Base-by-base conservation (phyloP, 2,888 invertebrate genomes). In the Zaprionus lineosus region DNA sequence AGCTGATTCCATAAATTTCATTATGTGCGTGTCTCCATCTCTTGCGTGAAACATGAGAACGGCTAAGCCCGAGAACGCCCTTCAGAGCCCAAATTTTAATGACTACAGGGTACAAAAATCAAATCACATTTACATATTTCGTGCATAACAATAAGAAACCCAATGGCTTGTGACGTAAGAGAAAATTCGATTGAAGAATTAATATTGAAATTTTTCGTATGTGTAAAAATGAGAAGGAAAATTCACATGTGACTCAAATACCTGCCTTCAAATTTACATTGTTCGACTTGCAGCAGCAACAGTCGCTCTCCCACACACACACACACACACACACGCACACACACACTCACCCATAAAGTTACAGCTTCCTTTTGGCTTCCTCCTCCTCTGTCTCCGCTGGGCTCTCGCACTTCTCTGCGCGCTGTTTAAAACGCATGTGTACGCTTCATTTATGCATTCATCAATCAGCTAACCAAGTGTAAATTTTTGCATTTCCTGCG, bases 401-500 rank as follows among this genome's bases (percentile, higher is more conserved):
- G n/a, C 28, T 33, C 26, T 14, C 26, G 1, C 37, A 5, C 8
- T 5, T 7, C 2, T 33, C 8, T 34, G 19, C n/a, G n/a, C n/a
- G n/a, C n/a, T n/a, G n/a, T n/a, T 44, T 50, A 61, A 61, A 79
- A 79, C 81, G 83, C 79, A 84, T 84, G 85, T 79, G 78, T 84
- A 74, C 82, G 82, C 86, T 86, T 86, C 86, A 85, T 84, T 84
- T 82, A 87, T 87, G 77, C 87, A 87, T 86, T 86, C 86, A 87
- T 87, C 86, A 86, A 86, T 86, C 86, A 86, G 86, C 81, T 79
- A 86, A 86, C 87, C 87, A 87, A 87, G 87, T 86, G 86, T 84
- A 75, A 87, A 87, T 87, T 86, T 81, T 86, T 86, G 84, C 83
- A 82, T 82, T 83, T 85, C 74, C 81, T 70, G 71, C 53, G 75